Conservation (phyloP, 2,113 vertebrate genomes). For the Pitta sordida region DNA sequence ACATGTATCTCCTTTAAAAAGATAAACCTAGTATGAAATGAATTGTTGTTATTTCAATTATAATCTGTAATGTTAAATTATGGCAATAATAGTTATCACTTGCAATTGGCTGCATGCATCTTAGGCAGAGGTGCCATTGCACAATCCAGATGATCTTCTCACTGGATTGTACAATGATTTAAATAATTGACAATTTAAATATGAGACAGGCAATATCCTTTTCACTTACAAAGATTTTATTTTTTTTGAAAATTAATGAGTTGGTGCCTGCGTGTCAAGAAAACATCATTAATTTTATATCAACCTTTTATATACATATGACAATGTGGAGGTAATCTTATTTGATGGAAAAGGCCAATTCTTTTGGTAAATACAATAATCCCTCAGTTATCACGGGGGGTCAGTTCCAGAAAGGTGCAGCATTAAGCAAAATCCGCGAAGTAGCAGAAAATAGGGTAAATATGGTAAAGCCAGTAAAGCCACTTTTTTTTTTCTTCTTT, state of each 20-base stretch:
- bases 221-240: not conserved
- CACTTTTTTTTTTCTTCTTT: too few relatives aligned
- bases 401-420: too few relatives aligned
- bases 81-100: not conserved
- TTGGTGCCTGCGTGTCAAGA: not conserved
- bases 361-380: not conserved
- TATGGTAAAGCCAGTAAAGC: too few relatives aligned
- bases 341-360: not conserved
- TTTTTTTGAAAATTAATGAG: not conserved
- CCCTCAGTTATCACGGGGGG: too few relatives aligned
- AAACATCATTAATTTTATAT: not conserved
- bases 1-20: not conserved
- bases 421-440: too few relatives aligned
- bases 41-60: not conserved
- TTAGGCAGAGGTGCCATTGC: not conserved
- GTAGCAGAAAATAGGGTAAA: too few relatives aligned
- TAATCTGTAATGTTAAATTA: not conserved
- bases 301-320: not conserved
- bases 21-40: not conserved
- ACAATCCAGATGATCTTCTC: not conserved
- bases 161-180: not conserved
- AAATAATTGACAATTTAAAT: not conserved
- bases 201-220: not conserved
- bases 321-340: not conserved
- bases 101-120: not conserved